Conservation (phyloP, 1,140 invertebrate species). For the Eriocheir sinensis region DNA sequence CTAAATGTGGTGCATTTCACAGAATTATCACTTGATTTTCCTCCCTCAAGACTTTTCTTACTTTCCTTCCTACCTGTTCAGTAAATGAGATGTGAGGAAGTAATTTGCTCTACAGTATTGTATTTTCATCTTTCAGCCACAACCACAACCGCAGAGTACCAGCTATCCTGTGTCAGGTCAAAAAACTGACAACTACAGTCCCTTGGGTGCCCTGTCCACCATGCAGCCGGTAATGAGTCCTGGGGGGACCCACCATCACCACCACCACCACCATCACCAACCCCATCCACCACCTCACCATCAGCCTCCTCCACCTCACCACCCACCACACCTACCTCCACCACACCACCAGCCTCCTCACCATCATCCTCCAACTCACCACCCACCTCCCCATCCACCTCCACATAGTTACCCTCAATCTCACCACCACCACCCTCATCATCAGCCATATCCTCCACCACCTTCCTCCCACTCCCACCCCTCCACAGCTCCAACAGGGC, state of each 20-base stretch:
- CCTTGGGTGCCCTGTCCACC: conserved; percentile 91
- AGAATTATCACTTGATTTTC: no score
- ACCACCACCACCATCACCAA: conserved; percentile 67
- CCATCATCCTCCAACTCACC: conserved; percentile 80
- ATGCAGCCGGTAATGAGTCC: conserved; percentile 87
- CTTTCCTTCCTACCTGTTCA: no score
- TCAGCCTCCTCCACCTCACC: conserved; percentile 58
- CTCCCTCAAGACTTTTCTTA: no score
- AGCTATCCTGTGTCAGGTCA: conserved; percentile 55
- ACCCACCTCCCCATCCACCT: conserved; percentile 84
- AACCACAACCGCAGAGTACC: conserved; percentile 69
- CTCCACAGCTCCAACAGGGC: conserved; percentile 54
- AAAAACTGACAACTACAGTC: conserved; percentile 85
- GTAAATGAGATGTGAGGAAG: no score
- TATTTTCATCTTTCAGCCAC: conserved; percentile 14
- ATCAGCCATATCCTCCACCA: conserved; percentile 80
- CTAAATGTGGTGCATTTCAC: no score
- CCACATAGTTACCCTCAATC: conserved; percentile 85
- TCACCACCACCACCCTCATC: conserved; percentile 79
- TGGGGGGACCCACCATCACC: conserved; percentile 48
- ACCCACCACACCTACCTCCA: conserved; percentile 45
- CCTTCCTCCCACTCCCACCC: conserved; percentile 75
- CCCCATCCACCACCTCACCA: conserved; percentile 53
- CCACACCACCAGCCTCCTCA: conserved; percentile 59
- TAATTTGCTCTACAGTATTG: not conserved